These are phyloP conservation scores for Callitettix versicolor DNA, from an alignment of 1,140 invertebrate genomes.

Conservation along the genomic window DNA sequence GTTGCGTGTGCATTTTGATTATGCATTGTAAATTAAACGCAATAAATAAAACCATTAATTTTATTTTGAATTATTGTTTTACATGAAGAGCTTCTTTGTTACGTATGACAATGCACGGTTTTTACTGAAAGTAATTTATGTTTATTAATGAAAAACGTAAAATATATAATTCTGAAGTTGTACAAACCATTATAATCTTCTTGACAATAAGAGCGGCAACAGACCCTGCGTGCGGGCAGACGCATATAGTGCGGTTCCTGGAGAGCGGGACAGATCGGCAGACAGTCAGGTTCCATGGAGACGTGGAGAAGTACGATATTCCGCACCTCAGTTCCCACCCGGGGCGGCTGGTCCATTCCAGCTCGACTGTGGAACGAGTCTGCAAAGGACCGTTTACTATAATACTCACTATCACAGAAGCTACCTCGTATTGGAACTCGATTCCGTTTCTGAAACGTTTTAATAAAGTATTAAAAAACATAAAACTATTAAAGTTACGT, in stretches of 20 bases:
- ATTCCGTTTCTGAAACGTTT: slow-evolving; percentile 32
- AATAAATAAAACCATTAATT: too few species aligned
- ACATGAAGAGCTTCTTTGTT: too few species aligned
- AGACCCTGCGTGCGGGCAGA: slow-evolving; percentile 16
- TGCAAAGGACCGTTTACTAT: slow-evolving; percentile 11
- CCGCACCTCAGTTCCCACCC: slow-evolving; percentile 19
- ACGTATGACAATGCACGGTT: too few species aligned
- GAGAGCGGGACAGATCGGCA: slow-evolving; percentile 1
- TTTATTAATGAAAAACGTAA: background rate
- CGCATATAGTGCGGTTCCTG: slow-evolving; percentile 13
- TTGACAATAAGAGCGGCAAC: slow-evolving; percentile 17
- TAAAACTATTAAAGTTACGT: background rate
- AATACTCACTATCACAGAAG: slow-evolving; percentile 36
- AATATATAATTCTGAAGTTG: too few species aligned
- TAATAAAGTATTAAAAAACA: too few species aligned
- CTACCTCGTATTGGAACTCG: slow-evolving; percentile 52
- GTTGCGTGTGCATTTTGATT: too few species aligned
- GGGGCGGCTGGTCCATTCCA: background rate
- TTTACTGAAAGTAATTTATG: too few species aligned
- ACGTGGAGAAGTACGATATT: background rate
- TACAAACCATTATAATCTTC: background rate
- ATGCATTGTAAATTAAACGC: too few species aligned
- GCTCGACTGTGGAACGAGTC: slow-evolving; percentile 1
- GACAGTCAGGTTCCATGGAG: slow-evolving; percentile 17
- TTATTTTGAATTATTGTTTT: too few species aligned